A percentile compares a stretch with the other conserved stretches of the same genome.
Conservation (phyloP, 2,797 vertebrate genomes). For the Channallabes apus region DNA sequence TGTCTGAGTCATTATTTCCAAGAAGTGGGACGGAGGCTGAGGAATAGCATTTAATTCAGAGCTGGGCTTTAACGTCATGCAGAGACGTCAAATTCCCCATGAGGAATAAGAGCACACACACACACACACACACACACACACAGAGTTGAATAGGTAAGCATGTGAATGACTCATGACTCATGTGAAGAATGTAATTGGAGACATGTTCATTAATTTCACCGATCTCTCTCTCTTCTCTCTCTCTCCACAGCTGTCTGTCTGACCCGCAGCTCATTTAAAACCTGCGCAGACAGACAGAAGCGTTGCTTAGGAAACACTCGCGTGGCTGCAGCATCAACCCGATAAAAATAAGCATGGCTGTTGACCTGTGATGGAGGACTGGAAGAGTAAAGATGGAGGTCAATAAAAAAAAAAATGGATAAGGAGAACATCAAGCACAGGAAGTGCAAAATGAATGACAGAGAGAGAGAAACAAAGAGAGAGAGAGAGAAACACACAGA, state of each 20-base stretch:
- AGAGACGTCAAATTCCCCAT: background rate
- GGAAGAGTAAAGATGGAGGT: background rate
- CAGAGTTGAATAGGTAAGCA: conserved; percentile 14
- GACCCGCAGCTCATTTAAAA: conserved; percentile 36
- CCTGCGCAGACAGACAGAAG: conserved; percentile 43
- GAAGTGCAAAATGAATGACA: background rate
- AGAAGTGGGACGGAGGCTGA: background rate
- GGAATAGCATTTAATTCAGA: background rate
- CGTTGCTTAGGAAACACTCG: conserved; percentile 48
- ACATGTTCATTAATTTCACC: conserved; percentile 17
- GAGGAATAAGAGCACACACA: background rate
- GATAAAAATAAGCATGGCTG: conserved; percentile 1
- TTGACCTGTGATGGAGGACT: background rate
- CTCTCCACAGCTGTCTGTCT: background rate
- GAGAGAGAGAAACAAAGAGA: background rate
- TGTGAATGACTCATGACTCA: conserved; percentile 3
- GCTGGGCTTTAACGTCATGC: background rate
- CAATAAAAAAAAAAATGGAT: background rate
- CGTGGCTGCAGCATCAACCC: background rate
- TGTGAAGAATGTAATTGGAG: background rate
- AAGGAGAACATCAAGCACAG: background rate
- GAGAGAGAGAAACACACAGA: too few species aligned
- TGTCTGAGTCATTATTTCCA: background rate
- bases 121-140: conserved; percentile 6
- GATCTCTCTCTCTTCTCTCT: background rate